Base-by-base conservation (phyloP, 2,113 vertebrate species). In the Thermophis baileyi region DNA sequence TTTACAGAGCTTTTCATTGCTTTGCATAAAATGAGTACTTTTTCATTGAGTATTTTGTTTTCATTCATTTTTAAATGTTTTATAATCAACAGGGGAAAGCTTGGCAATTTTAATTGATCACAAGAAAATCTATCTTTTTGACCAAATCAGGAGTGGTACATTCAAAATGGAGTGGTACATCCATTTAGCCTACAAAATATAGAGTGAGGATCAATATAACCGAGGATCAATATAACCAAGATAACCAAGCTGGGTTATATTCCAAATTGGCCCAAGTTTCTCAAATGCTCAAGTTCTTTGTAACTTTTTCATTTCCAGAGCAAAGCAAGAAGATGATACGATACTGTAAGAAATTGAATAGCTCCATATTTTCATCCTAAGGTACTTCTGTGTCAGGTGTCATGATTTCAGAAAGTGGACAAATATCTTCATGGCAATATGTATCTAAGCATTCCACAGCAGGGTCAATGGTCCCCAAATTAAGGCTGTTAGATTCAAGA, bases 341-440 rank as follows among this genome's bases (percentile, higher is more conserved):
- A 81, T 44, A 86, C 6, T 60, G 24, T 25, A 86, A 7, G 30
- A 60, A 25, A 12, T 86, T 50, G 57, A 20, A 90, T 3, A 60
- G 44, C 30, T 47, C 88, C 25, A 25, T 27, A 60, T 50, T 86
- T 81, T 90, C 27, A 40, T 16, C 53, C 46, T 57, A 89, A 44
- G 24, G 14, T 89, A 22, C 35, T 92, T 92, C 47, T 85, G 60
- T 89, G n/a, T 46, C 88, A 93, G 30, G 14, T 60, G 40, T 22
- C 53, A 49, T 44, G n/a, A 63, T 47, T 86, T 51, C 74, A 87
- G 69, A n/a, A 57, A 57, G 93, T 91, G 22, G 22, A 74, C 53
- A 40, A 25, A 0, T 0, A 44, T 0, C 0, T 27, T 49, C 10
- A 1, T 51, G 74, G 54, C 88, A 5, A 3, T 0, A n/a, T n/a